phyloP scores from a whole-genome alignment of 2,113 vertebrate species.

The Ailuropoda melanoleuca region DNA sequence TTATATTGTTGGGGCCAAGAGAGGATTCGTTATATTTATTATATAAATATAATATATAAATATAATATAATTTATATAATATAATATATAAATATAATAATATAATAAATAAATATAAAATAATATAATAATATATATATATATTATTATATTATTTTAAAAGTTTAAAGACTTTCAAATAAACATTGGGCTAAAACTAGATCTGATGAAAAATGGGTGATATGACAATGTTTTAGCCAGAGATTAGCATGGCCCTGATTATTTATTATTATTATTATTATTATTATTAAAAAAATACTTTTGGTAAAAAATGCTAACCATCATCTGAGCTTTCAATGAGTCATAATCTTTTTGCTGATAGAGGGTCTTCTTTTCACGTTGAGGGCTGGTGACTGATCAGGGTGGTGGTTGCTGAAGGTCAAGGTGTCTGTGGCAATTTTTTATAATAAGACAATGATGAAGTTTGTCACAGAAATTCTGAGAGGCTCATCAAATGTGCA shows the following conservation, averaged over 20 bases:
- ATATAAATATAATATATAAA: neutral
- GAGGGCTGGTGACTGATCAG: neutral
- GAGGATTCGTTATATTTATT: neutral
- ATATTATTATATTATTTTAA: neutral
- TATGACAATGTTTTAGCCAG: neutral
- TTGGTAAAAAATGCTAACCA: neutral
- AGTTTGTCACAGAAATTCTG: neutral
- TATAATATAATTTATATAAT: no score
- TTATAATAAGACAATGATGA: neutral
- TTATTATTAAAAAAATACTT: neutral
- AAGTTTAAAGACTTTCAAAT: neutral
- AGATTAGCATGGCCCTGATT: neutral
- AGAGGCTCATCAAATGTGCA: neutral
- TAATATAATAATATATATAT: no score
- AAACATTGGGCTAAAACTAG: neutral
- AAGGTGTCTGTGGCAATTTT: neutral
- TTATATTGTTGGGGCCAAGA: neutral
- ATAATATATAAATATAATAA: no score
- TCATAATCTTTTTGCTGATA: neutral
- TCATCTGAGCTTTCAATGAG: neutral
- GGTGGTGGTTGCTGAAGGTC: neutral
- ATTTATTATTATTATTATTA: neutral
- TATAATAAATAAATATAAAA: no score
- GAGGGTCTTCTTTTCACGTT: neutral
- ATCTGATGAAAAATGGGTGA: neutral